Evolutionary conservation across 2,797 vertebrate species (phyloP).

Genomic region (Anguilla anguilla): DNA sequence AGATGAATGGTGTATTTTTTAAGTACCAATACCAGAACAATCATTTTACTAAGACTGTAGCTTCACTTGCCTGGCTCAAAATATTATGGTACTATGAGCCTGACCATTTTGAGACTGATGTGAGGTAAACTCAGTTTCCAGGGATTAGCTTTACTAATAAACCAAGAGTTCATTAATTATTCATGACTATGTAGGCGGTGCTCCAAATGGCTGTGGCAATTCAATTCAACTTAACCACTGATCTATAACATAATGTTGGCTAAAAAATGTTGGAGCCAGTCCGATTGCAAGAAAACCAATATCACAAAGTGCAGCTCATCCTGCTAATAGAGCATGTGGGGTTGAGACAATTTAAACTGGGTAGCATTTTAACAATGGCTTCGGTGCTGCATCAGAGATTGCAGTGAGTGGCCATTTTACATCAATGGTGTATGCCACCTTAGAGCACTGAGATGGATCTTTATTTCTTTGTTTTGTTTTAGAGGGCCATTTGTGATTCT

Average conservation of each 20-base stretch:
- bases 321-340: no score
- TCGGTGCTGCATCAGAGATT: not conserved
- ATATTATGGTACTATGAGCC: no score
- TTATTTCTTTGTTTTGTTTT: not conserved
- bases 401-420: not conserved
- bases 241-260: not conserved
- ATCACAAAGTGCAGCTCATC: not conserved
- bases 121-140: no score
- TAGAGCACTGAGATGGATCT: not conserved
- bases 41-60: not conserved
- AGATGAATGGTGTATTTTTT: no score
- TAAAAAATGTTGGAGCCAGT: not conserved
- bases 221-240: not conserved
- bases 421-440: not conserved
- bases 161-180: not conserved
- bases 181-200: not conserved
- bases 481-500: not conserved
- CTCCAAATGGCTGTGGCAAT: not conserved
- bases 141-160: no score
- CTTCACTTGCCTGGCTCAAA: not conserved
- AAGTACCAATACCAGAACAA: not conserved
- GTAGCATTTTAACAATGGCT: not conserved
- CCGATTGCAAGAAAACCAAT: not conserved
- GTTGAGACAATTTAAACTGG: no score
- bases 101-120: no score